phyloP scores from a whole-genome alignment of 2,888 invertebrate genomes.

The Cynaeus angustus region DNA sequence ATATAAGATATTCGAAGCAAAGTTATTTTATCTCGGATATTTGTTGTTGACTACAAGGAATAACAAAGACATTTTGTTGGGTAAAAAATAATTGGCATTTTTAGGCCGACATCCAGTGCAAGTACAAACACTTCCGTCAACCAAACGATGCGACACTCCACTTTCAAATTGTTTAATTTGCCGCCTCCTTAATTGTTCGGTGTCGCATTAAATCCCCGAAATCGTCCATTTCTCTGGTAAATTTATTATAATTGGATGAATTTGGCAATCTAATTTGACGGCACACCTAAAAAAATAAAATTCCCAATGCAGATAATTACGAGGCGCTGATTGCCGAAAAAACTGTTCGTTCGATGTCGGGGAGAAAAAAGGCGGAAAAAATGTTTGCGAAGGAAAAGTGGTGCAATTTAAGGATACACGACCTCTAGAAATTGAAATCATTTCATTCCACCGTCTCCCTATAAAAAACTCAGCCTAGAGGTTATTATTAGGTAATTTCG shows the following conservation, averaged over 20 bases:
- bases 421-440: slow-evolving; percentile 56
- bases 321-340: slow-evolving; percentile 47
- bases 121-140: slow-evolving; percentile 31
- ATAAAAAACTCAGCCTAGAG: slow-evolving; percentile 46
- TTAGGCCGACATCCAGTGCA: no score
- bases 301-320: slow-evolving; percentile 43
- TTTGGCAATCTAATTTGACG: slow-evolving; percentile 36
- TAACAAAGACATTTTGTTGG: no score
- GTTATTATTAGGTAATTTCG: slow-evolving; percentile 49
- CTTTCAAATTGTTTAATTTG: slow-evolving; percentile 37
- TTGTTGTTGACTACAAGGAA: no score
- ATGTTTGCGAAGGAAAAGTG: slow-evolving; percentile 53
- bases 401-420: slow-evolving; percentile 54
- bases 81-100: no score
- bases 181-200: slow-evolving; percentile 25
- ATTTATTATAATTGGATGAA: slow-evolving; percentile 42
- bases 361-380: slow-evolving; percentile 45
- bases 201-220: slow-evolving; percentile 14
- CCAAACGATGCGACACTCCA: slow-evolving; percentile 20
- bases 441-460: slow-evolving; percentile 52
- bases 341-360: slow-evolving; percentile 41
- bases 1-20: no score
- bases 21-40: no score
- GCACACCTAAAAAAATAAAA: slow-evolving; percentile 23
- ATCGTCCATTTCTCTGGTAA: slow-evolving; percentile 18